Evolutionary conservation across 1,140 invertebrate genomes (phyloP), one percentile per base, ranked within the genome.

Genomic region (Cryptotermes secundus): DNA sequence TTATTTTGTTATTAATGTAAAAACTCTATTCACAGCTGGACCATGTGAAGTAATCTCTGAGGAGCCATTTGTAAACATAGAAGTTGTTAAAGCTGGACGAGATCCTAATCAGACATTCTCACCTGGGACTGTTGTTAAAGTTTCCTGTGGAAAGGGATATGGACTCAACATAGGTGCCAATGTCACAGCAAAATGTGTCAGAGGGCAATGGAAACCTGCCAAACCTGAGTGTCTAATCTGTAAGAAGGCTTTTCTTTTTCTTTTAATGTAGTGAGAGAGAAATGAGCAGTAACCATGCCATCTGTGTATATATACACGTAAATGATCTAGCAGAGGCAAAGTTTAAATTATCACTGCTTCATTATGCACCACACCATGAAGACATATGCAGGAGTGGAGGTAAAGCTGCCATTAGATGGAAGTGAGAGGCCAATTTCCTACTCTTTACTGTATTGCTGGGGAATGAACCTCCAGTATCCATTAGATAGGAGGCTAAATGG

Each of bases 121-220:
- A 10, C 80, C 89, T 24, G 95, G 95, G 2, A 95, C 94, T 2
- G 92, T 95, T 82, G 92, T 96, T 0, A 91, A 92, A 87, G 92
- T 96, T 22, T 93, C 93, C 14, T 97, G 96, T 88, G 92, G 92
- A 2, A 93, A 93, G 84, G 95, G 95, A 1, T 96, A 95, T 87
- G 92, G 92, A 12, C 89, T 95, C 0, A 96, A 95, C 88, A 91
- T 96, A 59, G 93, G 93, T 7, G 88, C 90, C 82, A 96, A 97
- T 87, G 91, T 92, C 34, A 96, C 96, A 1, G 95, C 94, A 0
- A 94, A 94, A 87, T 97, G 96, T 88, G 93, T 94, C 2, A 89
- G 94, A 81, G 96, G 96, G 1, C 91, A 92, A 86, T 97, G 96
- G 96, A 96, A 95, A 87, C 96, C 96, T 1, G 92, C 92, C 84